Conservation (phyloP, 2,113 vertebrate species). For the Egretta garzetta region DNA sequence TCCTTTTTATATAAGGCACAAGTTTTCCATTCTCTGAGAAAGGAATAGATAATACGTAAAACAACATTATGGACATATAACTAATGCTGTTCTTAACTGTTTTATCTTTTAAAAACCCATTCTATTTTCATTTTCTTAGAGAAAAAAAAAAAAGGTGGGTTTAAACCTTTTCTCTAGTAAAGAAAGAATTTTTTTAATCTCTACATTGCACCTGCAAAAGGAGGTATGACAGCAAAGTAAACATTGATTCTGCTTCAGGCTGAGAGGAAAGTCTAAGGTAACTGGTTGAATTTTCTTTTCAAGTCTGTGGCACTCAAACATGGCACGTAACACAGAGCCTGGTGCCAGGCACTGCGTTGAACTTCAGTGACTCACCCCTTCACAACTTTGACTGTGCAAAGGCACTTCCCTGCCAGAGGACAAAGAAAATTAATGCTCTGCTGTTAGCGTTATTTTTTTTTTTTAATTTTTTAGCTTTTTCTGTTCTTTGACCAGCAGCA, state of each 20-base stretch:
- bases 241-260: background rate
- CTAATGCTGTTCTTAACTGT: background rate
- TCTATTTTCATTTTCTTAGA: background rate
- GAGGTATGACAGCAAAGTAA: background rate
- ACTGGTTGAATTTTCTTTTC: background rate
- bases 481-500: background rate
- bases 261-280: background rate
- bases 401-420: background rate
- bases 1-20: too few relatives aligned
- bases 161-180: background rate
- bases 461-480: background rate
- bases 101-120: background rate
- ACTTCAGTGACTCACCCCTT: background rate
- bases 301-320: background rate
- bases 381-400: background rate
- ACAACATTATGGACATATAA: background rate
- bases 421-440: background rate
- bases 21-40: background rate
- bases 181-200: background rate
- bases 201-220: background rate
- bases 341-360: background rate
- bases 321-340: background rate
- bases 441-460: background rate
- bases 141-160: background rate
- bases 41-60: background rate